phyloP scores from a whole-genome alignment of 1,140 invertebrate genomes.

The Pseudomyrmex cubaensis region DNA sequence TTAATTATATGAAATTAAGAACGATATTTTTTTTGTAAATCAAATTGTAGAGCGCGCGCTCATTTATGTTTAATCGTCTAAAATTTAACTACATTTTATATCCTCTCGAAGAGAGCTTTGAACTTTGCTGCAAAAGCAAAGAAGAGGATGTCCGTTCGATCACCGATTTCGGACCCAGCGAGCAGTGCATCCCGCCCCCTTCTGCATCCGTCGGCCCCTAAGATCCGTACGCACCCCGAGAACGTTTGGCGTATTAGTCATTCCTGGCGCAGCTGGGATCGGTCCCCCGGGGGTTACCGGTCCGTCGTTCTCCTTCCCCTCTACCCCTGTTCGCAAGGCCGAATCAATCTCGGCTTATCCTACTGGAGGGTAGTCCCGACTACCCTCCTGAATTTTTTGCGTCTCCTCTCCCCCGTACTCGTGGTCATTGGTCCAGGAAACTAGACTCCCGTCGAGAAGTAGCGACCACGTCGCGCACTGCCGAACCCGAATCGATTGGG shows the following conservation, averaged over 20 bases:
- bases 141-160: constrained; percentile 52
- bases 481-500: constrained; percentile 34
- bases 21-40: too few relatives aligned
- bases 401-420: background rate
- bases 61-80: too few relatives aligned
- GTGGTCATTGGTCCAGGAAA: constrained; percentile 44
- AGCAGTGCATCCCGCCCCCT: constrained; percentile 69
- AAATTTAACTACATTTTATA: too few relatives aligned
- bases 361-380: constrained; percentile 44
- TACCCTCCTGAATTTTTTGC: constrained; percentile 28
- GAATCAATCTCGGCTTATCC: constrained; percentile 77
- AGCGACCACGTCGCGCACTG: constrained; percentile 37
- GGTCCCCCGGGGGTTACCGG: constrained; percentile 70
- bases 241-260: constrained; percentile 81
- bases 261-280: constrained; percentile 80
- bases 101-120: background rate
- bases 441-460: constrained; percentile 9
- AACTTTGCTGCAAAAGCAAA: background rate
- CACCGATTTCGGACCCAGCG: constrained; percentile 64
- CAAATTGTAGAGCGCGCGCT: too few relatives aligned
- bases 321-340: constrained; percentile 66
- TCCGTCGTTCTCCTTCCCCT: constrained; percentile 39
- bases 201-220: constrained; percentile 63
- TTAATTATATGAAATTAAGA: too few relatives aligned
- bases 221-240: constrained; percentile 79